Conservation (phyloP, 2,888 invertebrate genomes). For the Hymenopus coronatus region DNA sequence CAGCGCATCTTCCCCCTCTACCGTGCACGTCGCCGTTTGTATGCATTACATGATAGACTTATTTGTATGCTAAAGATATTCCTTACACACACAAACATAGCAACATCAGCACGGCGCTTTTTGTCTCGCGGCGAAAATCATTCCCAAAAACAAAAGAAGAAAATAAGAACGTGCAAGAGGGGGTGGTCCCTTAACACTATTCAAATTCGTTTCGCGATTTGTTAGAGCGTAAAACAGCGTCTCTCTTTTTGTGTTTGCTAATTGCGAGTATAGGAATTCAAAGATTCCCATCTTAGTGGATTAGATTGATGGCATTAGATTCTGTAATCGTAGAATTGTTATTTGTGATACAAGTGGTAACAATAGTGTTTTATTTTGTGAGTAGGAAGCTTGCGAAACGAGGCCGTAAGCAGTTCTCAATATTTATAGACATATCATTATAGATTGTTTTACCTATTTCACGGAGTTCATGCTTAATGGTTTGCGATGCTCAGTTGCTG, state of each 20-base stretch:
- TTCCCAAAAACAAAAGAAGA: background rate
- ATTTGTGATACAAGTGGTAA: too few species aligned
- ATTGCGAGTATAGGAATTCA: too few species aligned
- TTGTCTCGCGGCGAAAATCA: background rate
- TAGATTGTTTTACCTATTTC: too few species aligned
- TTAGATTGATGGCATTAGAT: background rate
- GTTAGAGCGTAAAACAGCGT: background rate
- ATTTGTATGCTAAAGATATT: slow-evolving; percentile 1
- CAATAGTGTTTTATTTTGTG: too few species aligned
- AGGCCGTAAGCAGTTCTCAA: too few species aligned
- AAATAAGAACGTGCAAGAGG: background rate
- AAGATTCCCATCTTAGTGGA: too few species aligned
- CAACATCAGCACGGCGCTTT: background rate
- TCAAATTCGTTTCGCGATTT: background rate
- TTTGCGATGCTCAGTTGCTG: too few species aligned
- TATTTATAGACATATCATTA: too few species aligned
- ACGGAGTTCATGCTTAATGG: too few species aligned
- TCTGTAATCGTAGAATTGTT: too few species aligned
- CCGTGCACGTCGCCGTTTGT: background rate
- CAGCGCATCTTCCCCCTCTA: background rate
- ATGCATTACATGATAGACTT: slow-evolving; percentile 2
- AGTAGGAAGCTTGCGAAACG: too few species aligned
- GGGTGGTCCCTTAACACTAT: background rate
- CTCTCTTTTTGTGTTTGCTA: background rate
- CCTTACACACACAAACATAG: background rate